Conservation (phyloP, 1,140 invertebrate genomes). For the Lutraria rhynchaena region DNA sequence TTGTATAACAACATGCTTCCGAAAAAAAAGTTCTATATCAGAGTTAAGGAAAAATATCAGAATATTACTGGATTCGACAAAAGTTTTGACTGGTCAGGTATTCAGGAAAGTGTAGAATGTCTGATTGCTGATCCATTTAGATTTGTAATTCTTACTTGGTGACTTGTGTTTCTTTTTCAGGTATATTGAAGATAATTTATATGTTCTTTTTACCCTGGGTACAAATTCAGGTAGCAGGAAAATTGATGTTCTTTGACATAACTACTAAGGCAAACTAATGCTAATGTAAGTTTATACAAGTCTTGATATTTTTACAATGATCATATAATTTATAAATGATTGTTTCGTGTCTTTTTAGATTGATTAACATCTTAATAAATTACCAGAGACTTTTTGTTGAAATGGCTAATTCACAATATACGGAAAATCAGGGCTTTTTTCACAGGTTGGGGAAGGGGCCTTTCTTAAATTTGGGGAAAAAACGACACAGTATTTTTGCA, state of each 20-base stretch:
- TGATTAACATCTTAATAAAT: too few relatives aligned
- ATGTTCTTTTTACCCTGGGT: slow-evolving; percentile 52
- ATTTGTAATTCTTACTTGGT: too few relatives aligned
- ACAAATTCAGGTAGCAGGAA: slow-evolving; percentile 15
- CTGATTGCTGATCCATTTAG: neutral
- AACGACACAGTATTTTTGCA: too few relatives aligned
- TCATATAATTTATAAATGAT: too few relatives aligned
- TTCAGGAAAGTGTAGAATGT: neutral
- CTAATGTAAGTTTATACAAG: neutral
- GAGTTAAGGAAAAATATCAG: neutral
- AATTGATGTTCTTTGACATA: slow-evolving; percentile 33
- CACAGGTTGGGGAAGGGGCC: too few relatives aligned
- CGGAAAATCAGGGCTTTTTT: too few relatives aligned
- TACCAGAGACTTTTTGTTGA: too few relatives aligned
- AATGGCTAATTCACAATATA: too few relatives aligned
- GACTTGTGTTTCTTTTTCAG: slow-evolving; percentile 35
- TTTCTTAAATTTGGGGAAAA: too few relatives aligned
- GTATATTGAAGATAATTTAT: slow-evolving; percentile 56
- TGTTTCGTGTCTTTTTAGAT: too few relatives aligned
- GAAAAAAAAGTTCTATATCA: neutral
- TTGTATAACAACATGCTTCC: neutral
- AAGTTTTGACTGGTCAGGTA: neutral
- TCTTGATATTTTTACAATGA: too few relatives aligned
- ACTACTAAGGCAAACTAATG: slow-evolving; percentile 23
- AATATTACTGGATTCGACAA: neutral